Evolutionary conservation across 2,888 invertebrate species (phyloP).

Genomic region (Macropis europaea): DNA sequence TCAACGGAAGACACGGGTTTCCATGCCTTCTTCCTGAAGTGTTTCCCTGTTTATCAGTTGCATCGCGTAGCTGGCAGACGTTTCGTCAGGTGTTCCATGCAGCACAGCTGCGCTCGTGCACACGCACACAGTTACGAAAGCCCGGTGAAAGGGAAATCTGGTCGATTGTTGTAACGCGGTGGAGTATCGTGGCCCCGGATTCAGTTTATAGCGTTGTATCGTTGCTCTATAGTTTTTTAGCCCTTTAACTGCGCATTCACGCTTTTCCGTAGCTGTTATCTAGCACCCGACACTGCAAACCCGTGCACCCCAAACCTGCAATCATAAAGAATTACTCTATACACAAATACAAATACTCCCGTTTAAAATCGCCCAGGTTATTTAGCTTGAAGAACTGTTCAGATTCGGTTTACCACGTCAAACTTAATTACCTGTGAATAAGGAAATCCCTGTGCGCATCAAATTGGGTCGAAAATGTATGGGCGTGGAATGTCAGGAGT

Average conservation of each 20-base stretch:
- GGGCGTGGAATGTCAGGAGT: too few relatives aligned
- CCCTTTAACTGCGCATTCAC: constrained; percentile 8
- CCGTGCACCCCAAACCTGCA: background rate
- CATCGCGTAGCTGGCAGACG: constrained; percentile 34
- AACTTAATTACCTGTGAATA: too few relatives aligned
- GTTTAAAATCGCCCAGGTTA: background rate
- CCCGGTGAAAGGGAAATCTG: constrained; percentile 62
- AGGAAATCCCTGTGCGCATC: too few relatives aligned
- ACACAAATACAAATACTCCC: background rate
- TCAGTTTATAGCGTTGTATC: constrained; percentile 24
- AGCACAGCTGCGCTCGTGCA: constrained; percentile 18
- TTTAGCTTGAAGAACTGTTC: too few relatives aligned
- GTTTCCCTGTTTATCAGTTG: constrained; percentile 21
- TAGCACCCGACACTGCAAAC: background rate
- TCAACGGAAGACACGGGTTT: background rate
- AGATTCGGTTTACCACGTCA: too few relatives aligned
- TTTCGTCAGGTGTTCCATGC: constrained; percentile 49
- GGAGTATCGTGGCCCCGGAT: constrained; percentile 38
- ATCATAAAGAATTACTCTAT: background rate
- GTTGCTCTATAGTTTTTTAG: constrained; percentile 4
- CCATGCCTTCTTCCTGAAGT: background rate
- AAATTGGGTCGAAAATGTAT: too few relatives aligned
- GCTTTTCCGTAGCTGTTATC: background rate
- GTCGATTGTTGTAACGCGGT: constrained; percentile 51
- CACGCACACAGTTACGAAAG: constrained; percentile 45